phyloP scores from a whole-genome alignment of 2,888 invertebrate species.

The Sclerodermus sp. region DNA sequence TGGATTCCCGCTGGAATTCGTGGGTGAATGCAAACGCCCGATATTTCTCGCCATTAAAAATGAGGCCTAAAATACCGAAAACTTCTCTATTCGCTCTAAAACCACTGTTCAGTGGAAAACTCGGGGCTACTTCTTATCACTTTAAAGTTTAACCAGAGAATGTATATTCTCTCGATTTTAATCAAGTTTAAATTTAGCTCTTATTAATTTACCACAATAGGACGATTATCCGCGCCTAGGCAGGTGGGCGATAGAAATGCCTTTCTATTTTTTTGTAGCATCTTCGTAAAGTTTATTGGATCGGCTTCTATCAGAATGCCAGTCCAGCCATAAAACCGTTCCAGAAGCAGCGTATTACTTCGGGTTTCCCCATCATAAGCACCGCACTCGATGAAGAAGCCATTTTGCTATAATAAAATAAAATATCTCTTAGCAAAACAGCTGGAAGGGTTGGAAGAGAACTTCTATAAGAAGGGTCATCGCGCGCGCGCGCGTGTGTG shows the following conservation, averaged over 20 bases:
- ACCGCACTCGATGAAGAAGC: slow-evolving; percentile 63
- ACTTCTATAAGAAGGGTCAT: no score
- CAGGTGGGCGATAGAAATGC: slow-evolving; percentile 59
- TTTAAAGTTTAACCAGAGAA: no score
- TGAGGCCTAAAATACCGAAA: slow-evolving; percentile 42
- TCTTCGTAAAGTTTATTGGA: slow-evolving; percentile 57
- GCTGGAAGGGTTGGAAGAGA: not conserved
- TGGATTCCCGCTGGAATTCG: slow-evolving; percentile 16
- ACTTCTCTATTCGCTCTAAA: not conserved
- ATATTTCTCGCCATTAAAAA: slow-evolving; percentile 57
- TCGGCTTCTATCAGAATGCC: slow-evolving; percentile 62
- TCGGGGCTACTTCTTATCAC: no score
- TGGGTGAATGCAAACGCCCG: slow-evolving; percentile 50
- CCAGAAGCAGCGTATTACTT: slow-evolving; percentile 61
- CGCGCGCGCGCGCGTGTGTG: no score
- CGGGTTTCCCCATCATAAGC: slow-evolving; percentile 62
- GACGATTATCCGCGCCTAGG: slow-evolving; percentile 54
- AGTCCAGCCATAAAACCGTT: slow-evolving; percentile 58
- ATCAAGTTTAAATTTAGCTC: slow-evolving; percentile 7
- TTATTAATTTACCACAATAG: slow-evolving; percentile 50
- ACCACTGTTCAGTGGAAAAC: no score
- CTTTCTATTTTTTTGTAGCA: slow-evolving; percentile 57
- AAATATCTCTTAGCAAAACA: not conserved
- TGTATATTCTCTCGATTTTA: no score
- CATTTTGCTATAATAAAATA: slow-evolving; percentile 48